Base-by-base conservation (phyloP, 2,888 invertebrate species). In the Amblyjoppa fuscipennis region DNA sequence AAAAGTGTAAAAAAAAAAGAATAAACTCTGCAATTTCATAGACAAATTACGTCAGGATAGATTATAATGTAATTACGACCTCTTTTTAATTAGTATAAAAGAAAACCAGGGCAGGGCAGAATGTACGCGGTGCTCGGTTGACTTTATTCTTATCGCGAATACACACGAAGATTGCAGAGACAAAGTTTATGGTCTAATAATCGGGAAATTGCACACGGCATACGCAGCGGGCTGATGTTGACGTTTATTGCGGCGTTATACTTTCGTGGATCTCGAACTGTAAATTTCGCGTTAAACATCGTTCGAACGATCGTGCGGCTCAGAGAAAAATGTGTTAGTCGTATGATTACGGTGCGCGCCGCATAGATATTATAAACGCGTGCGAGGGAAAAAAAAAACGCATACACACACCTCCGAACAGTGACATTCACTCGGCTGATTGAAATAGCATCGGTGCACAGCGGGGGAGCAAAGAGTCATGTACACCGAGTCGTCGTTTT, bases 151-250 rank as follows among this genome's bases (percentile, higher is more conserved):
- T 34, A 49, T 64, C 74, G 31, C 25, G 45, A 49, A 28, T 51
- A 38, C 38, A 41, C 66, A 80, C 53, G 66, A 64, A 49, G 59
- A 83, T 79, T 64, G 45, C 74, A 75, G 53, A 45, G 76, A 77
- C 76, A 77, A 77, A 68, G 77, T 81, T 61, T 84, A 84, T 81
- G 84, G 84, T 84, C 81, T 81, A 56, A 84, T 80, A 76, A 84
- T 71, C 51, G 76, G 66, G 16, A 16, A 45, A 34, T 64, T 25
- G 76, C 80, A 38, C 71, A 80, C 70, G 11, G 41, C 34, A 59
- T 28, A 28, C 53, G 34, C 25, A 13, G 9, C 31, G 45, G 9
- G 28, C 11, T 20, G 38, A 64, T 75, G 34, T 73, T 61, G 66
- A 59, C 68, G 66, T 84, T 41, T 49, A 51, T 81, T 68, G 69